Evolutionary conservation across 2,113 vertebrate genomes (phyloP).

Genomic region (Andinoacara biseriatus): DNA sequence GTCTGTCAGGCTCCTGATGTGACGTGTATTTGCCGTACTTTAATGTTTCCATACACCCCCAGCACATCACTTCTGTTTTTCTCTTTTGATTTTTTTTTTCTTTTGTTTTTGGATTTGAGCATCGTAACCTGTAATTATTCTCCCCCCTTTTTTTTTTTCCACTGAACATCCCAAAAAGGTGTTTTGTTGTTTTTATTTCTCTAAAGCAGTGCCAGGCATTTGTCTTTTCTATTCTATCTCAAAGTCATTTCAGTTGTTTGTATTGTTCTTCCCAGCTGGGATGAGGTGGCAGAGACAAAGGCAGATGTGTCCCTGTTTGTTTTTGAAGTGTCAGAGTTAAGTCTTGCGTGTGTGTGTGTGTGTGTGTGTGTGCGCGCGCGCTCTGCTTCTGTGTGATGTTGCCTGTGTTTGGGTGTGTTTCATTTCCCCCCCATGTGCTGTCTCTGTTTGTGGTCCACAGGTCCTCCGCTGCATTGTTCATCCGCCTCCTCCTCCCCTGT

Average conservation of each 20-base stretch:
- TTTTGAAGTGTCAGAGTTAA: conserved; percentile 71
- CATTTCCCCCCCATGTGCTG: conserved; percentile 81
- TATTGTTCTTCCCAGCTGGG: conserved; percentile 64
- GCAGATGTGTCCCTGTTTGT: conserved; percentile 69
- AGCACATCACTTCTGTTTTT: background rate
- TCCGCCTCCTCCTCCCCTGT: conserved; percentile 94
- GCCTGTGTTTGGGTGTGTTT: conserved; percentile 79
- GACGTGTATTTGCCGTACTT: background rate
- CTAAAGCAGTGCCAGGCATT: conserved; percentile 37
- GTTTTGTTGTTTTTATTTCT: conserved; percentile 47
- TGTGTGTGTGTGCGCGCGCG: conserved; percentile 34
- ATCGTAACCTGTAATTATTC: conserved; percentile 3
- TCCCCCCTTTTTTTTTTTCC: too few species aligned
- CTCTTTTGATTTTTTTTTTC: background rate
- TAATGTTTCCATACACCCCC: background rate
- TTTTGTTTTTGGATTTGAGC: background rate
- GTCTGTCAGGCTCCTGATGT: background rate
- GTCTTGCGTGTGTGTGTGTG: conserved; percentile 31
- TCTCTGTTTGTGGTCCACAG: conserved; percentile 91
- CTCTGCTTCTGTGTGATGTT: conserved; percentile 68
- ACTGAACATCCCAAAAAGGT: conserved; percentile 1
- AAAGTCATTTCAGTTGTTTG: conserved; percentile 67
- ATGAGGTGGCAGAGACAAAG: conserved; percentile 62
- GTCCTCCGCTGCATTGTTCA: conserved; percentile 93
- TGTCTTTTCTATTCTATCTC: conserved; percentile 43